Evolutionary conservation across 1,140 invertebrate genomes (phyloP).

Genomic region (Brachionus koreanus): DNA sequence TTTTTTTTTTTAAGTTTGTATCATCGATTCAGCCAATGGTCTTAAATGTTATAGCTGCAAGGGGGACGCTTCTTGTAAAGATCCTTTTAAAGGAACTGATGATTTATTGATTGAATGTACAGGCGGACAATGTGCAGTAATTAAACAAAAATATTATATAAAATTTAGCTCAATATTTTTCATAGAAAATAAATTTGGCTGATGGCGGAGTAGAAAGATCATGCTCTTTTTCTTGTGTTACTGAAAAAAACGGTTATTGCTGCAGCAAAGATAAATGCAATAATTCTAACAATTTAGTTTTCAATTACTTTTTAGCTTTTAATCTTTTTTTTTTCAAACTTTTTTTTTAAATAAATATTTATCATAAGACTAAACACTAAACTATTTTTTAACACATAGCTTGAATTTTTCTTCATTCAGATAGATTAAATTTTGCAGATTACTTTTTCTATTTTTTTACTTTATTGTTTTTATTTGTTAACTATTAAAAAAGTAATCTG

Average conservation of each 20-base stretch:
- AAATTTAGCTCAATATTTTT: too few relatives aligned
- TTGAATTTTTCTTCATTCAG: background rate
- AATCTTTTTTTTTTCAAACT: background rate
- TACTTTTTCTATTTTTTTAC: too few relatives aligned
- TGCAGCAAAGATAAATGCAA: background rate
- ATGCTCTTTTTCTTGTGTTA: background rate
- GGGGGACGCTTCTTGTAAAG: too few relatives aligned
- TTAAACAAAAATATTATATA: too few relatives aligned
- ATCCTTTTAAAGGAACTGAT: too few relatives aligned
- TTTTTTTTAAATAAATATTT: background rate
- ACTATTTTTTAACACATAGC: too few relatives aligned
- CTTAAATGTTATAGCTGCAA: background rate
- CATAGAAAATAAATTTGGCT: background rate
- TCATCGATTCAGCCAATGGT: background rate
- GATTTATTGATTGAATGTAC: too few relatives aligned
- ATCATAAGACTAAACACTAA: too few relatives aligned
- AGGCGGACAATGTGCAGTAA: too few relatives aligned
- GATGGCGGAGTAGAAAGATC: background rate
- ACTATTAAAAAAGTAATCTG: too few relatives aligned
- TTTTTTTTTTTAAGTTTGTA: background rate
- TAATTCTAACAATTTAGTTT: background rate
- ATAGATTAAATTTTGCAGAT: too few relatives aligned
- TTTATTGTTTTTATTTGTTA: too few relatives aligned
- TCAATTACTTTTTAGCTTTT: background rate
- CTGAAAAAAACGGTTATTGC: background rate